These are phyloP conservation scores for Pomatorhinus ruficollis DNA, from an alignment of 2,113 vertebrate species.

Conservation along the genomic window DNA sequence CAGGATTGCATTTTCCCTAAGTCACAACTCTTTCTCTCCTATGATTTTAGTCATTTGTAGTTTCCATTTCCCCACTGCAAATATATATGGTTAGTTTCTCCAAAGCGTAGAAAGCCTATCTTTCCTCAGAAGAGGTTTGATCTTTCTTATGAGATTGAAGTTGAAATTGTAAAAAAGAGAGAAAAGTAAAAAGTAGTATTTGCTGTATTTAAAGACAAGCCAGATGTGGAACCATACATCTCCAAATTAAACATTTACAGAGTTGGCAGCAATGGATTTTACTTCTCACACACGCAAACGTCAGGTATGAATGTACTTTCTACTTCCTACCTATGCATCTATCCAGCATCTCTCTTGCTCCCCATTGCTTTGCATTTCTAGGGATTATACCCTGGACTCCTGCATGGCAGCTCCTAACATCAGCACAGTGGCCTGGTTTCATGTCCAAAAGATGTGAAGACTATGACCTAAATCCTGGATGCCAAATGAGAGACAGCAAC, in stretches of 20 bases:
- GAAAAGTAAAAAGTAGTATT: constrained; percentile 34
- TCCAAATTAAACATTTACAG: constrained; percentile 67
- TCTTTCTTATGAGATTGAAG: constrained; percentile 30
- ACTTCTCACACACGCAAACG: neutral
- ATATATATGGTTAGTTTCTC: neutral
- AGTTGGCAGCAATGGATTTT: constrained; percentile 43
- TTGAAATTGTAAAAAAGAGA: neutral
- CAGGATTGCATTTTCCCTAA: neutral
- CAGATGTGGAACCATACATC: constrained; percentile 40
- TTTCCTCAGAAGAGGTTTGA: constrained; percentile 11
- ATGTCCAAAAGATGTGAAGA: neutral
- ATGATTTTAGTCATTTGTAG: neutral
- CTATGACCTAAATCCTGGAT: neutral
- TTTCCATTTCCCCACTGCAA: constrained; percentile 1
- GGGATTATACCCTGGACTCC: neutral
- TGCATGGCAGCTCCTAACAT: neutral
- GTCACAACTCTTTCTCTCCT: neutral
- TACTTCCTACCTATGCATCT: neutral
- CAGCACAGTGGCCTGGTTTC: neutral
- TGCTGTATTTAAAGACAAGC: constrained; percentile 50
- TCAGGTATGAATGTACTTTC: constrained; percentile 9
- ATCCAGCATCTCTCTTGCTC: neutral
- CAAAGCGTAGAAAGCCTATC: neutral
- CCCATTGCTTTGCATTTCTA: neutral
- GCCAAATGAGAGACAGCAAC: accelerated